Evolutionary conservation across 2,888 invertebrate genomes (phyloP), one percentile per base, ranked within the genome.

Genomic region (Coenonympha arcania): DNA sequence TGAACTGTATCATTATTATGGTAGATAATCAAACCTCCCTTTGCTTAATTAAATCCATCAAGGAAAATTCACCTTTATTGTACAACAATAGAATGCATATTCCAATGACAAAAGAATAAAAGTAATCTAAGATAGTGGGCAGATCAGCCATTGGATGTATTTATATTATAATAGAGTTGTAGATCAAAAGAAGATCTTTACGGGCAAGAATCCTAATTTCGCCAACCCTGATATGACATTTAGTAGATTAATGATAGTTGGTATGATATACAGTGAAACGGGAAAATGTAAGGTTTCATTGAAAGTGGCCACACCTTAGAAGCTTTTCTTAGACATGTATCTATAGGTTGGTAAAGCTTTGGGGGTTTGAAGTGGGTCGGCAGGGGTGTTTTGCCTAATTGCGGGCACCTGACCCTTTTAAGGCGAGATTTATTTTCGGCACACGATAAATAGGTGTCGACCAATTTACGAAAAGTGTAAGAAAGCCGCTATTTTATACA

Each of bases 181-280:
- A 31, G 18, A 26, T 47, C 9, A 26, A 11, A 16, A 15, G 26
- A 8, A 9, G 24, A 6, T 28, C 22, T 6, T 13, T 18, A 1
- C 4, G 22, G 16, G 11, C 31, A 30, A 33, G 28, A 39, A 41
- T 42, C 43, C 43, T 40, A 52, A 48, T 52, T 52, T 44, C 19
- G 33, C 28, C 40, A 43, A 43, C 52, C 52, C 48, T 48, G 52
- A 44, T 28, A 44, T 44, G 47, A 52, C 52, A 48, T 43, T 42
- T 40, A 26, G 37, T 43, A 48, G 52, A 48, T 52, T 52, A 48
- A 52, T 52, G 46, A 18, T 22, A 36, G 47, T 40, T 43, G 31
- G 30, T 30, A 24, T 33, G 30, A 42, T 30, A 42, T 22, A 41
- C 20, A 26, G 36, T 26, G 31, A 37, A 18, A 30, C 19, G 39